Evolutionary conservation across 2,888 invertebrate genomes (phyloP).

Genomic region (Polyommatus icarus): DNA sequence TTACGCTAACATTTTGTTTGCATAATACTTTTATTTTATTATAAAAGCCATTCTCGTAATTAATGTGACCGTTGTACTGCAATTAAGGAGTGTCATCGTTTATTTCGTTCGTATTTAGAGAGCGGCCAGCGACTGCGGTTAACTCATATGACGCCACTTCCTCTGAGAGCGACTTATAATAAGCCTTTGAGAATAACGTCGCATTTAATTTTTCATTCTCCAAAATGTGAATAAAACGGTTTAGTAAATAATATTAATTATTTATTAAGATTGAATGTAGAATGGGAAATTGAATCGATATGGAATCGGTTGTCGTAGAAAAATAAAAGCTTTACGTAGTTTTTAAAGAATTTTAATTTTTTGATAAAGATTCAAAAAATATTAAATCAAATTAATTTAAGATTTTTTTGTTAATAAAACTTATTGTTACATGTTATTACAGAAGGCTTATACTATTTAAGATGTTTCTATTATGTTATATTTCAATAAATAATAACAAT

Average conservation of each 20-base stretch:
- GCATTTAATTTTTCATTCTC: background rate
- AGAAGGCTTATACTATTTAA: too few species aligned
- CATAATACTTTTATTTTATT: conserved; percentile 14
- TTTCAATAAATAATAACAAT: background rate
- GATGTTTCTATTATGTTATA: background rate
- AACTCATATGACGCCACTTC: conserved; percentile 19
- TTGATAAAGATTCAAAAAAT: too few species aligned
- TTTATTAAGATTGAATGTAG: background rate
- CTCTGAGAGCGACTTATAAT: conserved; percentile 26
- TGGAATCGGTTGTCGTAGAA: background rate
- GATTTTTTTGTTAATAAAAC: too few species aligned
- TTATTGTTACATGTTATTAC: too few species aligned
- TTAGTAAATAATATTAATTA: background rate
- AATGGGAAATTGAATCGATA: too few species aligned
- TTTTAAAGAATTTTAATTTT: too few species aligned
- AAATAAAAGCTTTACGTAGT: background rate
- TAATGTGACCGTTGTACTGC: conserved; percentile 4
- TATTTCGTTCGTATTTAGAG: conserved; percentile 12
- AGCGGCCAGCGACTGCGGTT: conserved; percentile 22
- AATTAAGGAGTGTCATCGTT: conserved; percentile 21
- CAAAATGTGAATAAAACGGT: background rate
- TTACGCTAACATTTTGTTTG: background rate
- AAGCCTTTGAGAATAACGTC: conserved; percentile 7
- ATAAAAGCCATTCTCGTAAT: conserved; percentile 7
- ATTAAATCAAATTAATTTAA: too few species aligned